Evolutionary conservation across 2,797 vertebrate species (phyloP), one percentile per base, ranked within the genome.

Genomic region (Characodon lateralis): DNA sequence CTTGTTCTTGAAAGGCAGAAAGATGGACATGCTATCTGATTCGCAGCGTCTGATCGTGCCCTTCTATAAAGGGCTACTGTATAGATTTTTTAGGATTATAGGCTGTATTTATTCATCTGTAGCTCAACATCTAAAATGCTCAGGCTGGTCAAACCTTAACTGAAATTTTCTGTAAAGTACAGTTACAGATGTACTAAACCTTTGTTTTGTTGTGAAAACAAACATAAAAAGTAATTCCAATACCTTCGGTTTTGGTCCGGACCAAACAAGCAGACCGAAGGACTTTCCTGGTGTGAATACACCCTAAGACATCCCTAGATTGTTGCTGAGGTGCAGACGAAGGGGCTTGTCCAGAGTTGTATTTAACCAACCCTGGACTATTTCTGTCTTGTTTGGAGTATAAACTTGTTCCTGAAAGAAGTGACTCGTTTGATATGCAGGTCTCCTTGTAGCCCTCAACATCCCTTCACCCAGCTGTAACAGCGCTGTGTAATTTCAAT

Each of bases 401-500:
- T 78, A 86, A 94, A 93, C 88, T 87, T 88, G 78, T 70, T 77
- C 70, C 72, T 74, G 82, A 72, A 72, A 83, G 55, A 76, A 78
- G 84, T 50, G 85, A 48, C 26, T 75, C 75, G 68, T 85, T 87
- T 74, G 83, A 88, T 79, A 78, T 82, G 56, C 71, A 89, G 84
- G 78, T 85, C 41, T 71, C 79, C 79, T 77, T 74, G n/a, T 71
- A 82, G 75, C 78, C 80, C 82, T 35, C 61, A 81, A 86, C 71
- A n/a, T 76, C 83, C 86, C 84, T 87, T 85, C 87, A 75, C 83
- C 89, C 79, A 72, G 74, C 84, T 79, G 77, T 73, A 85, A 89
- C 83, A 91, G 91, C 83, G 81, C 86, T 90, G 89, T 51, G 70
- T 93, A 89, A 95, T 95, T 92, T 92, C 89, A 87, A 86, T 88